phyloP scores from a whole-genome alignment of 2,113 vertebrate genomes.

The Colossoma macropomum region DNA sequence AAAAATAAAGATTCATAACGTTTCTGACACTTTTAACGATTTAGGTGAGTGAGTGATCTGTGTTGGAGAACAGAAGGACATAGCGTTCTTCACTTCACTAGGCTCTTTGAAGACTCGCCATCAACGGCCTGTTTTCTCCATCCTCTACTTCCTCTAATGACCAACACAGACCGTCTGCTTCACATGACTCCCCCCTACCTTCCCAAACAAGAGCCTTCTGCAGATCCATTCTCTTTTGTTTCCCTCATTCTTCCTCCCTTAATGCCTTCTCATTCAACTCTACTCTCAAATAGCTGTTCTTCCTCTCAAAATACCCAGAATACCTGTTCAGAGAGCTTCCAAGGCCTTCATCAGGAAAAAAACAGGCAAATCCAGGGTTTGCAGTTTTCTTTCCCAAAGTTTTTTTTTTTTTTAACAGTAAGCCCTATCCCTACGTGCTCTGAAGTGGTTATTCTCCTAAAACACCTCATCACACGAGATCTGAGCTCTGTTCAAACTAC shows the following conservation, averaged over 20 bases:
- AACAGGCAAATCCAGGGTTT: slow-evolving; percentile 7
- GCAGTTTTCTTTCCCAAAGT: background rate
- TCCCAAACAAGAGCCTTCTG: slow-evolving; percentile 44
- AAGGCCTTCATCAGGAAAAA: background rate
- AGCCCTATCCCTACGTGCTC: background rate
- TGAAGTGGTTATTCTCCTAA: background rate
- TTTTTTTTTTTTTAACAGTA: background rate
- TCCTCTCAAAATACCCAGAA: slow-evolving; percentile 70
- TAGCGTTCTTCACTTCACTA: slow-evolving; percentile 35
- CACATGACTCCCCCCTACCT: slow-evolving; percentile 21
- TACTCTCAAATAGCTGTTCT: slow-evolving; percentile 63
- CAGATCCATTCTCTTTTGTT: slow-evolving; percentile 69
- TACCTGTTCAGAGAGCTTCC: slow-evolving; percentile 48
- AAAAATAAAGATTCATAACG: too few relatives aligned
- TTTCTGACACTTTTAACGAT: too few relatives aligned
- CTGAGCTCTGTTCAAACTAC: background rate
- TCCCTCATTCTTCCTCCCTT: slow-evolving; percentile 57
- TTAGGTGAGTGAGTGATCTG: background rate
- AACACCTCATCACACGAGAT: background rate
- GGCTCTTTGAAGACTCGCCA: slow-evolving; percentile 51
- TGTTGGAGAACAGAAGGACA: slow-evolving; percentile 45
- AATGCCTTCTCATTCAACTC: slow-evolving; percentile 48
- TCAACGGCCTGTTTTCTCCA: slow-evolving; percentile 69
- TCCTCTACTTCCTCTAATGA: slow-evolving; percentile 67
- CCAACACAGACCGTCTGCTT: slow-evolving; percentile 74